phyloP scores from a whole-genome alignment of 2,797 vertebrate species.

The Fistularia tabacaria region DNA sequence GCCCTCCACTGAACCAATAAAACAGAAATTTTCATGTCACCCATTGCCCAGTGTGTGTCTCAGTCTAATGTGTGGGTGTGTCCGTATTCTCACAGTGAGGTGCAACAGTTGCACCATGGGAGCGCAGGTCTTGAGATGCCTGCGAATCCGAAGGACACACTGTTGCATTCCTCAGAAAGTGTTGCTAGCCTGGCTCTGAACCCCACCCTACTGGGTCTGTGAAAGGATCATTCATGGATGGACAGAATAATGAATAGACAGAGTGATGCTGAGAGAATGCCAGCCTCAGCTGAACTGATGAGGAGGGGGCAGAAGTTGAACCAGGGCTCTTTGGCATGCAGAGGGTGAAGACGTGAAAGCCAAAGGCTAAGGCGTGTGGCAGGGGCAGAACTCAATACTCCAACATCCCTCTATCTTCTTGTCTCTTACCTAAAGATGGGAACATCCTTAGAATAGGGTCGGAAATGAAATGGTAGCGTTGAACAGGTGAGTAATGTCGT shows the following conservation, averaged over 20 bases:
- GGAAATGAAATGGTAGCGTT: no score
- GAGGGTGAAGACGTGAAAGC: slow-evolving; percentile 17
- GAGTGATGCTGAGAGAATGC: slow-evolving; percentile 57
- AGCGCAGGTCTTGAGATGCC: slow-evolving; percentile 21
- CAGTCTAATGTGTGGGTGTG: not conserved
- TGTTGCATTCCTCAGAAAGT: slow-evolving; percentile 52
- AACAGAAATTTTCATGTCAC: no score
- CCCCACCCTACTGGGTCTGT: slow-evolving; percentile 51
- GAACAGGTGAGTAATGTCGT: not conserved
- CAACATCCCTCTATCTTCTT: slow-evolving; percentile 13
- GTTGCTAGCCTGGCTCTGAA: slow-evolving; percentile 26
- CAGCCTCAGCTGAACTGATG: slow-evolving; percentile 35
- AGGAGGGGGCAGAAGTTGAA: slow-evolving; percentile 21
- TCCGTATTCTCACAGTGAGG: slow-evolving; percentile 1
- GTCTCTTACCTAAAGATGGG: slow-evolving; percentile 30
- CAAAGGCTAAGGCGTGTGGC: slow-evolving; percentile 41
- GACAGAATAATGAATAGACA: slow-evolving; percentile 66
- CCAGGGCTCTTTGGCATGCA: slow-evolving; percentile 41
- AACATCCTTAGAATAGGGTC: no score
- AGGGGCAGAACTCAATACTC: slow-evolving; percentile 21
- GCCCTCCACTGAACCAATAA: no score
- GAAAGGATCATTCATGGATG: slow-evolving; percentile 74
- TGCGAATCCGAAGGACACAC: slow-evolving; percentile 39
- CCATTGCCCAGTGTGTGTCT: not conserved
- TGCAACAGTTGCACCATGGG: slow-evolving; percentile 14